phyloP scores from a whole-genome alignment of 2,888 invertebrate genomes.

The Nyleta sp. region DNA sequence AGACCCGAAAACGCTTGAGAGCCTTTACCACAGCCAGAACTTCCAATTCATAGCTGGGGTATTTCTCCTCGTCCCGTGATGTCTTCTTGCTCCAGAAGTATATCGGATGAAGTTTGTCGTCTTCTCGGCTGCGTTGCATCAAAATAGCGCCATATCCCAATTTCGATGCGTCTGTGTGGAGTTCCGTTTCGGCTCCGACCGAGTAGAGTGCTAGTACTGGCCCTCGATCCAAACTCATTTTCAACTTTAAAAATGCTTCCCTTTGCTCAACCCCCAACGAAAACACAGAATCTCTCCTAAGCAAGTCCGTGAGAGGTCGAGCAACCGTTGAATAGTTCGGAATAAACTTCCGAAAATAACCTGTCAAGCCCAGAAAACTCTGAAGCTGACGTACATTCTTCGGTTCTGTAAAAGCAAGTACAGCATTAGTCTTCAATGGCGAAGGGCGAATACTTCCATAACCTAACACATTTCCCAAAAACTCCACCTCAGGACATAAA shows the following conservation, averaged over 20 bases:
- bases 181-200: neutral
- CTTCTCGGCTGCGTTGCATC: neutral
- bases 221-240: neutral
- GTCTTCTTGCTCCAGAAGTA: slow-evolving; percentile 1
- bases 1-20: neutral
- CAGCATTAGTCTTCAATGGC: neutral
- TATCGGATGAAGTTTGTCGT: neutral
- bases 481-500: neutral
- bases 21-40: neutral
- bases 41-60: neutral
- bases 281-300: neutral
- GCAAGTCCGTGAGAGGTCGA: neutral
- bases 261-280: neutral
- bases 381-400: neutral
- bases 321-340: neutral
- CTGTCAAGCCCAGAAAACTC: neutral
- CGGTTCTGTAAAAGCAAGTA: neutral
- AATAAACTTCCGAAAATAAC: neutral
- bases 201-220: neutral
- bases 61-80: neutral
- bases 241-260: neutral
- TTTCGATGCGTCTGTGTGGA: neutral
- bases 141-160: neutral
- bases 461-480: neutral
- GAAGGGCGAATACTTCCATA: neutral